Base-by-base conservation (phyloP, 2,888 invertebrate species). In the Himalopsyche anomala region DNA sequence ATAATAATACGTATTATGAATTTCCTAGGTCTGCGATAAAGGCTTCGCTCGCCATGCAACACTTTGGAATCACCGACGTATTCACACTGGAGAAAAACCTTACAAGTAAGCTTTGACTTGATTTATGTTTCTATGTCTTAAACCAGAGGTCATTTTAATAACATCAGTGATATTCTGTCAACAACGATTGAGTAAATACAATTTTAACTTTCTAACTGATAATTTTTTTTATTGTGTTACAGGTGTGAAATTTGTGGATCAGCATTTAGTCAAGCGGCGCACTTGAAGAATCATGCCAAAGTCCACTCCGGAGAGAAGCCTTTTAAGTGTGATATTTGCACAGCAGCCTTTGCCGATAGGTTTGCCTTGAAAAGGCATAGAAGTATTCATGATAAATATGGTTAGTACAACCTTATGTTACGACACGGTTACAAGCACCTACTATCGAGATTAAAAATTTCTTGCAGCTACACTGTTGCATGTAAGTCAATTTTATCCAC, bases 171-270 rank as follows among this genome's bases (percentile, higher is more conserved):
- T 12, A 51, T 51, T 42, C 42, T 42, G 42, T 42, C 11, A 51
- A 11, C 45, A 51, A 51, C 2, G 42, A 42, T 42, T 8, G 6
- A 28, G 28, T 28, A 28, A 28, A 28, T 28, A 28, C 3, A 51
- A 11, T 12, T 8, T 51, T 12, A 51, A 51, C 15, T 51, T 51
- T 51, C 51, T 51, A 15, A 12, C 51, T 51, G 15, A 51, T 42
- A 42, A 28, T 28, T 28, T 4, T 51, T 15, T 15, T 51, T 15
- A 51, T 51, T 51, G 1, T 51, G 51, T 84, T 92, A 91, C 90
- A 96, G 97, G 90, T 97, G 97, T 91, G 96, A 96, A 89, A 96
- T 96, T 84, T 97, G 97, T 90, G 97, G 97, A n/a, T 97, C 96
- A 40, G 97, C 97, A 85, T 97, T 97, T 91, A 97, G 97, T 91